phyloP scores from a whole-genome alignment of 30 jellyfish, hydroid and myxozoan genomes.

The Aurelia aurita region DNA sequence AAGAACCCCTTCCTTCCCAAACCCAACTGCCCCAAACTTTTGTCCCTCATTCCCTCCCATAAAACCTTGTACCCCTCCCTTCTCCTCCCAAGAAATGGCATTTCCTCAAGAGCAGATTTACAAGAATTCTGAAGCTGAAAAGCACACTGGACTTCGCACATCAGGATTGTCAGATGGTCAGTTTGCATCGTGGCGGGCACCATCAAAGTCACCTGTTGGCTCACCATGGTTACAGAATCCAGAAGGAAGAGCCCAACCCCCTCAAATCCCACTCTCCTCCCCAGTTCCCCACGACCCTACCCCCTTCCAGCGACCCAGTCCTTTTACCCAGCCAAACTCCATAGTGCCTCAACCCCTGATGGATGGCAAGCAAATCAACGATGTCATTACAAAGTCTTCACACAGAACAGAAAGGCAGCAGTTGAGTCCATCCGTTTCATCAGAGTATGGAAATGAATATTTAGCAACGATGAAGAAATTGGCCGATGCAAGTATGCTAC shows the following conservation, averaged over 20 bases:
- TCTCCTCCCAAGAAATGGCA: constrained; percentile 18
- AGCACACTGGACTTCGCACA: constrained; percentile 27
- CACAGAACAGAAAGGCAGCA: not conserved
- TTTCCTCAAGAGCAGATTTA: constrained; percentile 32
- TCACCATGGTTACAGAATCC: constrained; percentile 26
- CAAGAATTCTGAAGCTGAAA: constrained; percentile 37
- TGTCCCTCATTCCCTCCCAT: constrained; percentile 45
- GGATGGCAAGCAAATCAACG: constrained; percentile 31
- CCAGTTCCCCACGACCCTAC: no score
- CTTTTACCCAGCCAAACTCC: no score
- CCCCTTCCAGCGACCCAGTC: no score
- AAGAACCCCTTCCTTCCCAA: constrained; percentile 26
- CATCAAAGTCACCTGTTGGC: constrained; percentile 27
- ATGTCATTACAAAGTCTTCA: not conserved
- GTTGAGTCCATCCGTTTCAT: constrained; percentile 20
- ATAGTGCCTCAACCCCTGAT: not conserved
- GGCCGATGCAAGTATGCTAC: constrained; percentile 49
- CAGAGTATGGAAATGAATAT: constrained; percentile 30
- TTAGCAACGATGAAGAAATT: constrained; percentile 40
- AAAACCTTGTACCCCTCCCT: constrained; percentile 28
- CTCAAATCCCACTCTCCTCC: no score
- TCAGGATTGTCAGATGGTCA: constrained; percentile 52
- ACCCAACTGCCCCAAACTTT: constrained; percentile 30
- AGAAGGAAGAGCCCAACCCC: no score
- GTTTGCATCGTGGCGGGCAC: constrained; percentile 46